These are phyloP conservation scores for Trinorchestia longiramus DNA, from an alignment of 1,140 invertebrate species.

Conservation along the genomic window DNA sequence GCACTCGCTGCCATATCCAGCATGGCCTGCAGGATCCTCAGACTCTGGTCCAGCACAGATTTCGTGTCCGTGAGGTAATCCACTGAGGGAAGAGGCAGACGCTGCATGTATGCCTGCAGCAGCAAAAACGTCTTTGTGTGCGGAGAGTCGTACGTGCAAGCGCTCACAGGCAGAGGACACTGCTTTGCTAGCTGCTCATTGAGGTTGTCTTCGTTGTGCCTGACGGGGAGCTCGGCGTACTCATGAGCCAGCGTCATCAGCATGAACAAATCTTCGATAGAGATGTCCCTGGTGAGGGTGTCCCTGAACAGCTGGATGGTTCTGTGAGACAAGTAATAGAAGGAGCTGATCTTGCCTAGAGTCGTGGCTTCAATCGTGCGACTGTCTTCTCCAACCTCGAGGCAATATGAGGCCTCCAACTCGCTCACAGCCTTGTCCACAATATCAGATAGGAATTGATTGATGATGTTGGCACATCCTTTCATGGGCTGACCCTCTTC, in stretches of 20 bases:
- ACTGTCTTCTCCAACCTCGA: conserved; percentile 78
- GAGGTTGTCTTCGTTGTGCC: conserved; percentile 97
- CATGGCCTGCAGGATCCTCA: conserved; percentile 87
- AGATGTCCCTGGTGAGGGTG: conserved; percentile 77
- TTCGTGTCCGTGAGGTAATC: conserved; percentile 98
- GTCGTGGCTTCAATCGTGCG: conserved; percentile 82
- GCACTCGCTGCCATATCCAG: conserved; percentile 91
- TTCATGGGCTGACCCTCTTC: conserved; percentile 71
- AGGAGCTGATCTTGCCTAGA: conserved; percentile 93
- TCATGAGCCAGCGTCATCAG: conserved; percentile 86
- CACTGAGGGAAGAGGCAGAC: conserved; percentile 83
- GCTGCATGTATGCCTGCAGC: conserved; percentile 92
- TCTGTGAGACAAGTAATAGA: conserved; percentile 95
- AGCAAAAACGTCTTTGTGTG: conserved; percentile 95
- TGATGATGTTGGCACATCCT: conserved; percentile 76
- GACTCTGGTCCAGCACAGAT: conserved; percentile 94
- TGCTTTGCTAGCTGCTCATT: conserved; percentile 90
- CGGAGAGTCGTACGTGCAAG: conserved; percentile 84
- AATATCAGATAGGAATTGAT: conserved; percentile 75
- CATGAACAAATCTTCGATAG: conserved; percentile 81
- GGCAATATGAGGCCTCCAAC: conserved; percentile 82
- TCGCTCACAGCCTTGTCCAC: conserved; percentile 83
- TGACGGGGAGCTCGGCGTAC: conserved; percentile 93
- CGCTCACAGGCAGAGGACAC: conserved; percentile 81
- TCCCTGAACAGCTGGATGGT: conserved; percentile 88